Evolutionary conservation across 2,797 vertebrate genomes (phyloP), one percentile per base, ranked within the genome.

Genomic region (Malurus splendens): DNA sequence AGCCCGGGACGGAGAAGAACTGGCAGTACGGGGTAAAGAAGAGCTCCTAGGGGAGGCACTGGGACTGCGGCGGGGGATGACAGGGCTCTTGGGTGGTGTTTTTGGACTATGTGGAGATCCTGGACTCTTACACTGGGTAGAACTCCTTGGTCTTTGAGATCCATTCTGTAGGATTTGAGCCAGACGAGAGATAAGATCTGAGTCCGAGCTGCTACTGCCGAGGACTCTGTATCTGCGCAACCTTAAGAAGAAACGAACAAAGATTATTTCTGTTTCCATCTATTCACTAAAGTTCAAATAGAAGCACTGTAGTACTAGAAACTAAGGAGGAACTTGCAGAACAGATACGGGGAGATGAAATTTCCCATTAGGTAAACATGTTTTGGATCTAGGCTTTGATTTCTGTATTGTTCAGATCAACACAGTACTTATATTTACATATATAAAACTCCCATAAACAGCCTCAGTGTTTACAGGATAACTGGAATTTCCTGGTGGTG

Each of bases 31-130:
- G 95, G 99, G 99, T 96, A 98, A 98, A 72, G 98, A 99, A 87
- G 98, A 98, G 96, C 98, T 99, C 85, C 99, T 98, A 12, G 99
- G 99, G 51, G 99, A 99, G 90, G 98, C 98, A 95, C 98, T 99
- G 68, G 98, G 98, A 96, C 98, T 99, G 96, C 99, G 98, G 73
- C 98, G 98, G n/a, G 98, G 98, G 87, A 97, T 97, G 36, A 97
- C 98, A 86, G 98, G 98, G 94, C 98, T 99, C 96, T 98, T 98
- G 90, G 98, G 96, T 90, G 98, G 98, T 45, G 97, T 98, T 97
- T 98, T 98, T 78, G 98, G 97, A 93, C 98, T 98, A 91, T 97
- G 94, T 95, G 98, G 97, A 96, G 98, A 77, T 95, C 97, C 32
- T 92, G 98, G 94, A 97, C 98, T 97, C 97, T 98, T 98, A 94